Percentiles rank a stretch among this genome's conserved stretches.
Evolutionary conservation across 2,888 invertebrate genomes (phyloP).

Genomic region (Hesperia comma): DNA sequence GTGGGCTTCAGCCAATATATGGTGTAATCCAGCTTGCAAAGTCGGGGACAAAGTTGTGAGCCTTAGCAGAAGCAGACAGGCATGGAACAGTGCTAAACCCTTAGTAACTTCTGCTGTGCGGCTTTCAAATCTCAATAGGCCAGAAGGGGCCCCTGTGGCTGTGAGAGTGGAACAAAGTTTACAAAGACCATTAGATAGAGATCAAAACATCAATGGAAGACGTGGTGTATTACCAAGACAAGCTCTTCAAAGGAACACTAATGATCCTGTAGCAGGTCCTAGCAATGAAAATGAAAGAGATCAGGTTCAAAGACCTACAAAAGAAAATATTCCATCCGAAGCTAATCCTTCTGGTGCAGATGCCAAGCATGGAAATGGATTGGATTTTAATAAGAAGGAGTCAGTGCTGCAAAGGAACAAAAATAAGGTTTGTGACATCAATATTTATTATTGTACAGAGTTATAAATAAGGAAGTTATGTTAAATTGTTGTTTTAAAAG

Average conservation of each 20-base stretch:
- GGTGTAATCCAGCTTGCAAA: slow-evolving; percentile 96
- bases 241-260: slow-evolving; percentile 54
- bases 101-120: slow-evolving; percentile 83
- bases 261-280: slow-evolving; percentile 76
- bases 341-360: slow-evolving; percentile 57
- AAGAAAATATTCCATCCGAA: slow-evolving; percentile 55
- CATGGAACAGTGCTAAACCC: slow-evolving; percentile 79
- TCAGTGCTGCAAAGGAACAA: slow-evolving; percentile 67
- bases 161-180: slow-evolving; percentile 78
- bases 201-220: slow-evolving; percentile 89
- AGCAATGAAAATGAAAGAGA: slow-evolving; percentile 61
- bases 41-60: slow-evolving; percentile 91
- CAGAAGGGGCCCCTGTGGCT: slow-evolving; percentile 75
- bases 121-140: slow-evolving; percentile 68
- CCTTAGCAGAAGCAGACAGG: slow-evolving; percentile 85
- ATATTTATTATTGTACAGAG: too few species aligned
- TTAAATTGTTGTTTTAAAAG: not conserved
- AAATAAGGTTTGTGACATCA: slow-evolving; percentile 57
- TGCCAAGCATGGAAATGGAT: slow-evolving; percentile 52
- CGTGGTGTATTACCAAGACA: slow-evolving; percentile 83
- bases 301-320: slow-evolving; percentile 46
- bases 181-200: slow-evolving; percentile 84
- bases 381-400: slow-evolving; percentile 66
- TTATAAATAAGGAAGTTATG: too few species aligned
- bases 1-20: slow-evolving; percentile 93